Evolutionary conservation across 2,888 invertebrate species (phyloP).

Genomic region (Busseola fusca): DNA sequence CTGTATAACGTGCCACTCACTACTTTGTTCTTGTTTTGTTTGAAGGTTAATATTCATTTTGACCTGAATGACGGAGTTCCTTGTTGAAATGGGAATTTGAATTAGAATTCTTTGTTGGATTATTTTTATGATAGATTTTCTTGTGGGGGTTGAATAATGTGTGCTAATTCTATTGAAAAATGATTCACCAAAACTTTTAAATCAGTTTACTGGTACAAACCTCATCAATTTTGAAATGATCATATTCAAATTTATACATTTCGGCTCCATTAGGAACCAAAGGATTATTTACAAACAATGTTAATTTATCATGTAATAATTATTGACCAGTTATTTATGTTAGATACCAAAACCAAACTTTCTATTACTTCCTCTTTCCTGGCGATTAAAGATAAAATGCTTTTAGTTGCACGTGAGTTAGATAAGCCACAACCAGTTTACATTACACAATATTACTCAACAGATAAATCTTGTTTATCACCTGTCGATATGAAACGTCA

Average conservation of each 20-base stretch:
- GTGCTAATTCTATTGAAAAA: conserved; percentile 31
- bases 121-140: conserved; percentile 39
- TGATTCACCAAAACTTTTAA: conserved; percentile 14
- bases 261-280: background rate
- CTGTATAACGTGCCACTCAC: conserved; percentile 82
- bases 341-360: background rate
- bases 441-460: conserved; percentile 34
- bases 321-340: background rate
- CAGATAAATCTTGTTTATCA: conserved; percentile 48
- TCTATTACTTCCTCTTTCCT: conserved; percentile 26
- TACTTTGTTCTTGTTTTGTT: conserved; percentile 88
- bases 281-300: background rate
- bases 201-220: conserved; percentile 7
- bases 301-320: conserved; percentile 10
- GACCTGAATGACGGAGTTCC: conserved; percentile 74
- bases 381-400: conserved; percentile 29
- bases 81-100: conserved; percentile 49
- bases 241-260: conserved; percentile 10
- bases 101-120: conserved; percentile 49
- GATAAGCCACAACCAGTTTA: conserved; percentile 29
- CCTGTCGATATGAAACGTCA: conserved; percentile 38
- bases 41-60: conserved; percentile 87
- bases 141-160: conserved; percentile 46
- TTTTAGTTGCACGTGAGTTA: conserved; percentile 24
- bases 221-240: conserved; percentile 18